Evolutionary conservation across 2,888 invertebrate genomes (phyloP), one percentile per base, ranked within the genome.

Genomic region (Conus canariensis): DNA sequence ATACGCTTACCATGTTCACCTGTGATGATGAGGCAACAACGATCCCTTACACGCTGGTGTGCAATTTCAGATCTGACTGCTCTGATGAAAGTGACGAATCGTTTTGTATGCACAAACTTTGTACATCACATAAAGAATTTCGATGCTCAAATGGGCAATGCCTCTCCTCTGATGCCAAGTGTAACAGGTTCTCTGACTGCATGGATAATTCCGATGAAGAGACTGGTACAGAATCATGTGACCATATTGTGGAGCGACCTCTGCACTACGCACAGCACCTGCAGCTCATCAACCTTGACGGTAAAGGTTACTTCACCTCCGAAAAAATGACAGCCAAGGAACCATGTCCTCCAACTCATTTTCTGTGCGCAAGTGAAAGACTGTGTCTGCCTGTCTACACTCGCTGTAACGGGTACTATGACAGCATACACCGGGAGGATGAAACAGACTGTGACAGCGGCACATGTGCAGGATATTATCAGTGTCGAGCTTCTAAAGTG

Each of bases 331-430:
- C 45, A 56, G 45, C 3, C 10, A 58, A n/a, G 19, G 70, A 87
- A 5, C 56, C 67, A 7, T 88, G 88, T 77, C 88, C 88, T n/a
- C 59, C 25, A 12, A 88, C 77, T 14, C 88, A 88, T 58, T 88
- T 30, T 19, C 74, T 16, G 22, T 88, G 88, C n/a, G 16, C 25
- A 10, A 45, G 25, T 70, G 58, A 83, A 58, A 16, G 22, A 10
- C n/a, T 10, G 10, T 88, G 88, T 45, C 88, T 88, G 8, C 88
- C 88, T 30, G 88, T 59, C 58, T 88, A 88, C 80, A 45, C 60
- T 16, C 45, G 74, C 0, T 88, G 88, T 77, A 88, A 88, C 77
- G 59, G 77, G 9, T 67, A 22, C 16, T 77, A 88, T n/a, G 88
- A 88, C 88, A 77, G 88, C 77, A 30, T 60, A n/a, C 30, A n/a